These are phyloP conservation scores for Hydropotes inermis DNA, from an alignment of 2,113 vertebrate species.

Conservation along the genomic window DNA sequence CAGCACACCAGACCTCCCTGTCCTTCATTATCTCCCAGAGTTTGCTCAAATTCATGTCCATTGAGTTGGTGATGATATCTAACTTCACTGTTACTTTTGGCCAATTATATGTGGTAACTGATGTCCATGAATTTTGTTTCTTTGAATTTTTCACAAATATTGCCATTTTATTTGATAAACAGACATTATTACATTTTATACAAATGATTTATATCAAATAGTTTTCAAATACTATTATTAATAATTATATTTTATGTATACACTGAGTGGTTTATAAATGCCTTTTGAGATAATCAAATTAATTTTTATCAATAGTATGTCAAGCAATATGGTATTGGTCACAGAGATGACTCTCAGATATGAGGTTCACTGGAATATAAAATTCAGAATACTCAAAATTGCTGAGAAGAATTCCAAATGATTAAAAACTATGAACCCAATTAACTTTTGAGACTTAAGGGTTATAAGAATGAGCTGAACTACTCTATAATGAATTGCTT, in stretches of 20 bases:
- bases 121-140: background rate
- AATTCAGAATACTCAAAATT: background rate
- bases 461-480: background rate
- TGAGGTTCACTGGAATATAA: conserved; percentile 34
- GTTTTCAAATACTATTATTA: conserved; percentile 42
- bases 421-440: background rate
- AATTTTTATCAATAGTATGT: conserved; percentile 60
- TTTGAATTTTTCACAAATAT: conserved; percentile 40
- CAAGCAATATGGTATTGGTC: conserved; percentile 35
- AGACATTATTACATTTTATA: background rate
- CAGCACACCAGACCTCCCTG: background rate
- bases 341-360: background rate
- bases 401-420: conserved; percentile 3
- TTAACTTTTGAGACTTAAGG: background rate
- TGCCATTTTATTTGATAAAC: background rate
- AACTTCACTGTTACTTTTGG: background rate
- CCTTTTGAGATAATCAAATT: conserved; percentile 54
- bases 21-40: background rate
- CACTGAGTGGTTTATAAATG: conserved; percentile 39
- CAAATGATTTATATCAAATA: conserved; percentile 50
- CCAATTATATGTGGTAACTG: background rate
- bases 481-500: background rate
- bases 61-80: background rate
- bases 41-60: background rate
- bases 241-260: conserved; percentile 21